These are phyloP conservation scores for Pipistrellus kuhlii DNA, from an alignment of 2,797 vertebrate species.

Conservation along the genomic window DNA sequence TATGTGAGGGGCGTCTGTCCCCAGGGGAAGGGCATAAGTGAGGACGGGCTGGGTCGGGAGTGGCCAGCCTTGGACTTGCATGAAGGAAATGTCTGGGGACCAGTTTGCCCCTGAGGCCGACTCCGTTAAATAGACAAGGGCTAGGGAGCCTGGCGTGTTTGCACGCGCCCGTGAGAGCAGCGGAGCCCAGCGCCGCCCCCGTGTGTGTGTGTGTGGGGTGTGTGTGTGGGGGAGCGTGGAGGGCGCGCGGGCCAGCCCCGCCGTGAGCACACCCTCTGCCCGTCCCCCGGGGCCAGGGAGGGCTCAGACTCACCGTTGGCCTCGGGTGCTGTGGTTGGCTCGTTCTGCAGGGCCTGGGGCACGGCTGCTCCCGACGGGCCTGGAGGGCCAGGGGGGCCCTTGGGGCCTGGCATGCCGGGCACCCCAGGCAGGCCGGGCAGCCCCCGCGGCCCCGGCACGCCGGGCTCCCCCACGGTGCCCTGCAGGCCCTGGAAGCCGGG, in stretches of 20 bases:
- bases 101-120: not conserved
- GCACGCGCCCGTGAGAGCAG: not conserved
- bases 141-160: not conserved
- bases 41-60: not conserved
- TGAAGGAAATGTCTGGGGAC: not conserved
- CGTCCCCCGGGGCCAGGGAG: not conserved
- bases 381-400: slow-evolving; percentile 88
- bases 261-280: rapidly evolving
- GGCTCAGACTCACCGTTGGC: slow-evolving; percentile 85
- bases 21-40: not conserved
- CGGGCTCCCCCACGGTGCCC: slow-evolving; percentile 92
- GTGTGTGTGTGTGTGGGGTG: too few relatives aligned
- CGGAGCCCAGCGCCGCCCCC: rapidly evolving
- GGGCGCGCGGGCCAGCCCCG: too few relatives aligned
- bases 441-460: slow-evolving; percentile 92
- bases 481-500: slow-evolving; percentile 93
- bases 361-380: slow-evolving; percentile 86
- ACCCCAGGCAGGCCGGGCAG: slow-evolving; percentile 92
- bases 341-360: slow-evolving; percentile 90
- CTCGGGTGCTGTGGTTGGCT: slow-evolving; percentile 81
- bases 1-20: not conserved
- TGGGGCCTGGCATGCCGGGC: slow-evolving; percentile 91
- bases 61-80: not conserved
- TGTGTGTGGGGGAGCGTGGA: too few relatives aligned
- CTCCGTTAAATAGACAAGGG: not conserved